Conservation (phyloP, 2,888 invertebrate species). For the Drosophila ezoana region DNA sequence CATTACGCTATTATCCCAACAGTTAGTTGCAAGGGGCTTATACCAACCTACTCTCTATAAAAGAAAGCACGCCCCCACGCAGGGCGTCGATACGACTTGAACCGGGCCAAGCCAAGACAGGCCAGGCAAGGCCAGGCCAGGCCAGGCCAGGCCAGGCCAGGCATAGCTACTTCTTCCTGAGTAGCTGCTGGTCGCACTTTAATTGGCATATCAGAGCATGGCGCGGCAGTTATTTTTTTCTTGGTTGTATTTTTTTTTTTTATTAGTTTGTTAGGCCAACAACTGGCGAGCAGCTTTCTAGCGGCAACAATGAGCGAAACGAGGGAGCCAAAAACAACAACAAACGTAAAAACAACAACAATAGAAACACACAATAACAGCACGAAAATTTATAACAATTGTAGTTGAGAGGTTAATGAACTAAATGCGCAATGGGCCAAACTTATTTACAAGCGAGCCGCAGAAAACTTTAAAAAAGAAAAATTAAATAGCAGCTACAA, state of each 20-base stretch:
- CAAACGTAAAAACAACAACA: constrained; percentile 7
- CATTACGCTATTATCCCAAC: constrained; percentile 59
- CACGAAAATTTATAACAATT: constrained; percentile 72
- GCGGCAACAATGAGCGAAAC: constrained; percentile 62
- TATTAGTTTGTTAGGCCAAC: constrained; percentile 69
- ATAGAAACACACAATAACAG: constrained; percentile 29
- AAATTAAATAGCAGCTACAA: constrained; percentile 34
- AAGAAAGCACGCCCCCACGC: constrained; percentile 61
- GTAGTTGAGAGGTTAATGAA: constrained; percentile 80
- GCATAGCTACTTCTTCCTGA: constrained; percentile 20
- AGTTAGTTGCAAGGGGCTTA: constrained; percentile 15
- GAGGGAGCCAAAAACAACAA: constrained; percentile 26
- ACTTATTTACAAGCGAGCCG: constrained; percentile 56
- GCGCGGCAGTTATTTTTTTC: constrained; percentile 53
- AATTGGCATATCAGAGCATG: constrained; percentile 74
- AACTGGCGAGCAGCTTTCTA: constrained; percentile 57
- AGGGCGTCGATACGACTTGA: constrained; percentile 13
- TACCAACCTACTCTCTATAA: constrained; percentile 7
- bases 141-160: constrained; percentile 1
- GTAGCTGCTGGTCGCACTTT: constrained; percentile 70
- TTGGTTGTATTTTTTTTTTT: constrained; percentile 40
- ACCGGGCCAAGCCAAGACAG: constrained; percentile 4
- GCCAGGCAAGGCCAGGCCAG: constrained; percentile 2
- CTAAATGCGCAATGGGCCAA: constrained; percentile 80
- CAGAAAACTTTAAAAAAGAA: constrained; percentile 29